Conservation (phyloP, 2,797 vertebrate species). For the Falco novaeseelandiae region DNA sequence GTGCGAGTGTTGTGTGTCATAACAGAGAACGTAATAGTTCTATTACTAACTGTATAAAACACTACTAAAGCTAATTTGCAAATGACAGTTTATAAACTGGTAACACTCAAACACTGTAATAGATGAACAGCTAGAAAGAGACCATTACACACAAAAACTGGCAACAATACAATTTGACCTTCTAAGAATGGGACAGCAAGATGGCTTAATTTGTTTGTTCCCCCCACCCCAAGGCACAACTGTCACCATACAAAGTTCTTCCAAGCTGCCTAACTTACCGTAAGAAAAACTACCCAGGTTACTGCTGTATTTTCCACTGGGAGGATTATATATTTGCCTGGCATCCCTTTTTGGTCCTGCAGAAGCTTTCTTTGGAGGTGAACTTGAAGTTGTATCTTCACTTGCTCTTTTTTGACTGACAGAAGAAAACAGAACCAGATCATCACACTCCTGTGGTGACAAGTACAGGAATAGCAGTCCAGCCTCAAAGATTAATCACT, state of each 20-base stretch:
- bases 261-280: slow-evolving; percentile 79
- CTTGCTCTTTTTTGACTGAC: slow-evolving; percentile 86
- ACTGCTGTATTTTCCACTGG: slow-evolving; percentile 97
- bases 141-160: not conserved
- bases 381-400: slow-evolving; percentile 87
- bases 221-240: not conserved
- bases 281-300: slow-evolving; percentile 91
- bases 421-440: not conserved
- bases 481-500: not conserved
- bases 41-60: not conserved
- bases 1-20: not conserved
- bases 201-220: not conserved
- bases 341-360: slow-evolving; percentile 91
- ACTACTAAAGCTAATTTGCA: not conserved
- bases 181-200: rapidly evolving
- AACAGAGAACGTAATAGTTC: not conserved
- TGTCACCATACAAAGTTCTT: not conserved
- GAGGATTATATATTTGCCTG: slow-evolving; percentile 97
- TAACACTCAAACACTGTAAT: not conserved
- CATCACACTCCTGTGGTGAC: not conserved
- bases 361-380: slow-evolving; percentile 86
- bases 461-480: not conserved
- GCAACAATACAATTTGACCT: not conserved
- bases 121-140: not conserved
- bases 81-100: not conserved